phyloP scores from a whole-genome alignment of 2,888 invertebrate species.

The Eudemis profundana region DNA sequence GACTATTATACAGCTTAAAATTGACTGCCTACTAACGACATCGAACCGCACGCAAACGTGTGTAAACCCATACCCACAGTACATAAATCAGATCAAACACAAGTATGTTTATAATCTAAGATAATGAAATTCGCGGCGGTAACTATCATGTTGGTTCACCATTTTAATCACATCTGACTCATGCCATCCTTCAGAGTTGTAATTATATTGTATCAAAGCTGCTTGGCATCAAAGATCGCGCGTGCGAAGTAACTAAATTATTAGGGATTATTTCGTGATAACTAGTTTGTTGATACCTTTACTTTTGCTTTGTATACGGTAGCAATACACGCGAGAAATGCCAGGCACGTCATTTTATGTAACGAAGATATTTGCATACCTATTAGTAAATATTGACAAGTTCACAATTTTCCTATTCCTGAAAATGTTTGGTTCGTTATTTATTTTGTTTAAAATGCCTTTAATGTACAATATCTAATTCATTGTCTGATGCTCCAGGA shows the following conservation, averaged over 20 bases:
- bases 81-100: constrained; percentile 23
- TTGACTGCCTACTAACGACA: constrained; percentile 22
- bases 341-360: neutral
- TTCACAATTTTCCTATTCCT: too few species aligned
- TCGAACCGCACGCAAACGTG: constrained; percentile 23
- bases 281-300: neutral
- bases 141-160: constrained; percentile 41
- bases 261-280: constrained; percentile 23
- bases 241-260: constrained; percentile 28
- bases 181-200: constrained; percentile 30
- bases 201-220: constrained; percentile 40
- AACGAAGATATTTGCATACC: too few species aligned
- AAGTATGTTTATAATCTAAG: constrained; percentile 31
- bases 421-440: too few species aligned
- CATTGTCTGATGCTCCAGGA: too few species aligned
- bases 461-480: too few species aligned
- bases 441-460: too few species aligned
- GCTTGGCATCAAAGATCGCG: constrained; percentile 37
- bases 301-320: neutral
- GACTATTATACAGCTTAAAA: constrained; percentile 5
- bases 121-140: constrained; percentile 36
- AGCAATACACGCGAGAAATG: neutral
- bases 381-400: too few species aligned
- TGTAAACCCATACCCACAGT: constrained; percentile 16
- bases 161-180: constrained; percentile 42